Conservation (phyloP, 2,113 vertebrate genomes). For the Nycticebus coucang region DNA sequence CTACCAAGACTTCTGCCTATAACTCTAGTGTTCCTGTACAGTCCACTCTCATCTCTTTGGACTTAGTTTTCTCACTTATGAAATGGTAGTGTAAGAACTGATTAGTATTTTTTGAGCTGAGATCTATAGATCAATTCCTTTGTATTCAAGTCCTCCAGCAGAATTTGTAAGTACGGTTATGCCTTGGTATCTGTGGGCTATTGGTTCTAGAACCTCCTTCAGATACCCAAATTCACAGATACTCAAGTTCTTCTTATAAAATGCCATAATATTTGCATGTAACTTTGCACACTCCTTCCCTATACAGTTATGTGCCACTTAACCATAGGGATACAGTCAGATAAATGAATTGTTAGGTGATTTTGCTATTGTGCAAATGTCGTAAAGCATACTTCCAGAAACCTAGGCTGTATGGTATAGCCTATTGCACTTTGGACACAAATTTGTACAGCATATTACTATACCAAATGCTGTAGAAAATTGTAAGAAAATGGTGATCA, state of each 20-base stretch:
- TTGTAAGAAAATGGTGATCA: background rate
- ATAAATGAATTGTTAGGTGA: background rate
- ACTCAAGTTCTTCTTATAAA: background rate
- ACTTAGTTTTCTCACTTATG: background rate
- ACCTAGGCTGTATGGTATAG: background rate
- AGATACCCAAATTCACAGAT: background rate
- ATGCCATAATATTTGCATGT: background rate
- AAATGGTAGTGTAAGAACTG: background rate
- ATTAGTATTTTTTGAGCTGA: background rate
- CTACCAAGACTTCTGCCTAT: background rate
- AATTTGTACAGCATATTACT: background rate
- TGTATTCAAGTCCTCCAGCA: background rate
- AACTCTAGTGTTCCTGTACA: background rate
- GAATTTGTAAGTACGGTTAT: background rate
- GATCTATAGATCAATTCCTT: background rate
- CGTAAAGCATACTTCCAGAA: background rate
- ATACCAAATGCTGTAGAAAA: background rate
- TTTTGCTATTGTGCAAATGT: background rate
- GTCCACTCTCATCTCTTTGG: background rate
- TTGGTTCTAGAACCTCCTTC: background rate
- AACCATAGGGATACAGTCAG: background rate
- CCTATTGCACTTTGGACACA: background rate
- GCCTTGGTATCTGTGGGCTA: background rate
- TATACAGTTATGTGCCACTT: background rate
- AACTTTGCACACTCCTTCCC: background rate